Conservation (phyloP, 2,113 vertebrate genomes). For the Poecilia latipinna region DNA sequence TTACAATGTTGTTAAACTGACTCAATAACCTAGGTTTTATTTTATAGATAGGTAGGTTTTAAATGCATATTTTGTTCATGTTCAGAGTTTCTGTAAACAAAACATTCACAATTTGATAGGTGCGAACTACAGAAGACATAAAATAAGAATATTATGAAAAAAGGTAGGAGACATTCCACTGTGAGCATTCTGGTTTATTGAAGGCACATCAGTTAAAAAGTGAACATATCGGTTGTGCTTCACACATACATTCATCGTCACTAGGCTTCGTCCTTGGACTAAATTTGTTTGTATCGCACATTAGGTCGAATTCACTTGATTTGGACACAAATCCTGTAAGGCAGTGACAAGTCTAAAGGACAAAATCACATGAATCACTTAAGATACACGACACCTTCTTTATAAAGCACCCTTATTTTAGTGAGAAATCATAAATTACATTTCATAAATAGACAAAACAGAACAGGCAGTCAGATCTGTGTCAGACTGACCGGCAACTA, state of each 20-base stretch:
- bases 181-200: constrained; percentile 68
- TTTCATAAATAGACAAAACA: constrained; percentile 45
- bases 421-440: constrained; percentile 15
- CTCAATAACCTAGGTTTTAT: no score
- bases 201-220: constrained; percentile 73
- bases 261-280: constrained; percentile 29
- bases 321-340: constrained; percentile 15
- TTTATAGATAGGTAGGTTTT: not conserved
- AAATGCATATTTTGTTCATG: not conserved
- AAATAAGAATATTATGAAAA: not conserved
- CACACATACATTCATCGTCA: constrained; percentile 66
- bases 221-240: constrained; percentile 53
- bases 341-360: constrained; percentile 14
- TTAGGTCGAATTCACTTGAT: constrained; percentile 14
- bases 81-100: not conserved
- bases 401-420: constrained; percentile 3
- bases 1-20: not conserved
- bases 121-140: not conserved
- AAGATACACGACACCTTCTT: constrained; percentile 11
- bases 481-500: constrained; percentile 38
- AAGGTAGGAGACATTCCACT: not conserved
- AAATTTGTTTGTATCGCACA: constrained; percentile 3
- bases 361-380: not conserved
- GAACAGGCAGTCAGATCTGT: constrained; percentile 15
- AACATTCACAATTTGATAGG: no score